phyloP scores from a whole-genome alignment of 2,797 vertebrate species.

The Prionace glauca region DNA sequence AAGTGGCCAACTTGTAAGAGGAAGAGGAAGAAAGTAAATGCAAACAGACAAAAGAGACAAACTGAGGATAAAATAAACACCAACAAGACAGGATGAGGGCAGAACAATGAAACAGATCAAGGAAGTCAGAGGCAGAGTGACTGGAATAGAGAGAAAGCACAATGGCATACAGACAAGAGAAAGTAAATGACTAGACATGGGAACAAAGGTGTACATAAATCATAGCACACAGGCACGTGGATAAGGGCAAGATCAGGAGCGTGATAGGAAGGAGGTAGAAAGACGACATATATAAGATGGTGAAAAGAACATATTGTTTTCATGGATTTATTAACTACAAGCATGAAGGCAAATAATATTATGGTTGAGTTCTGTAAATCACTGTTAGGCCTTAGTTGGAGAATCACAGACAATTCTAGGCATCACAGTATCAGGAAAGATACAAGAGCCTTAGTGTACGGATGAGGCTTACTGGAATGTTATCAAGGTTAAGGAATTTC shows the following conservation, averaged over 20 bases:
- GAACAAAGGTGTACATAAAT: neutral
- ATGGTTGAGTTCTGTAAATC: neutral
- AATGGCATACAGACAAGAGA: neutral
- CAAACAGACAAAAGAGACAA: neutral
- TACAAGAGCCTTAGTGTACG: neutral
- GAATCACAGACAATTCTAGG: neutral
- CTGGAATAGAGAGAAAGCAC: neutral
- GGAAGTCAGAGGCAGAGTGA: neutral
- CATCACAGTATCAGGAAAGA: neutral
- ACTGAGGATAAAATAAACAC: neutral
- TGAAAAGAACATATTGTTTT: neutral
- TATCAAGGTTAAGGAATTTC: neutral
- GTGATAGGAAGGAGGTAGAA: neutral
- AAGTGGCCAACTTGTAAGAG: neutral
- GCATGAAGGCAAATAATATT: neutral
- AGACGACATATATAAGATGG: neutral
- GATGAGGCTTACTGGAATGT: neutral
- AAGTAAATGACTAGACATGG: neutral
- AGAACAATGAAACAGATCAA: neutral
- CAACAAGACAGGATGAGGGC: neutral
- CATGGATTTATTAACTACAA: neutral
- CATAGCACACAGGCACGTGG: neutral
- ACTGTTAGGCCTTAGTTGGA: neutral
- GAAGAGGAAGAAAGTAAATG: neutral
- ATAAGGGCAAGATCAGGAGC: neutral